phyloP scores from a whole-genome alignment of 2,113 vertebrate genomes.

The Eurypyga helias region DNA sequence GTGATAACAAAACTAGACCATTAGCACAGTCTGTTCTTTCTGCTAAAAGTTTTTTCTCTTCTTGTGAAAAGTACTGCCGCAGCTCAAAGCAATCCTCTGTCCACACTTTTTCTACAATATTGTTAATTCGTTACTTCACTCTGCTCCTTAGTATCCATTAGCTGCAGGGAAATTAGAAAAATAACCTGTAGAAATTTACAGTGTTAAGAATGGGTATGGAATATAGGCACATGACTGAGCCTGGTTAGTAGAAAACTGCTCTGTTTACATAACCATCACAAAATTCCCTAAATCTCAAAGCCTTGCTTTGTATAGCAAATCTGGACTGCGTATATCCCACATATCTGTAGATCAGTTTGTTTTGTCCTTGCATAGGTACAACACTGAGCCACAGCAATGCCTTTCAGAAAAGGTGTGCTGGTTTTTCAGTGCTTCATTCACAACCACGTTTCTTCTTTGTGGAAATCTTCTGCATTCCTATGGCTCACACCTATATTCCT shows the following conservation, averaged over 20 bases:
- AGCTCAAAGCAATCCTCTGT: slow-evolving; percentile 27
- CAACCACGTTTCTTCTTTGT: not conserved
- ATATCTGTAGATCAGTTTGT: not conserved
- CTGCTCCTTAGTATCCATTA: slow-evolving; percentile 33
- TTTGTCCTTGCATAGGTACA: not conserved
- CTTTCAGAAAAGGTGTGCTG: not conserved
- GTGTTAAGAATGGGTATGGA: not conserved
- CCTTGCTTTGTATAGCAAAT: not conserved
- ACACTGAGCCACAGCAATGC: not conserved
- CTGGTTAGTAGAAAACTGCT: not conserved
- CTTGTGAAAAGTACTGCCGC: not conserved
- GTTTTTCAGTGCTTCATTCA: not conserved
- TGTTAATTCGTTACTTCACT: not conserved
- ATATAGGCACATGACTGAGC: not conserved
- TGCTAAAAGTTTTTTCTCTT: not conserved
- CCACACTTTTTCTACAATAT: not conserved
- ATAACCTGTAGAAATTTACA: not conserved
- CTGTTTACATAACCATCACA: not conserved
- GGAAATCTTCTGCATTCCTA: not conserved
- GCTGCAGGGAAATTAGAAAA: slow-evolving; percentile 11
- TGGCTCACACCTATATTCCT: not conserved
- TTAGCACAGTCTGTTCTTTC: slow-evolving; percentile 47
- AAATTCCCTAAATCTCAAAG: not conserved
- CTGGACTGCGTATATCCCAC: not conserved
- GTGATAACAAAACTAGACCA: slow-evolving; percentile 43